A percentile compares a stretch with the other conserved stretches of the same genome.
phyloP scores from a whole-genome alignment of 2,113 vertebrate genomes.

The Lagopus muta region DNA sequence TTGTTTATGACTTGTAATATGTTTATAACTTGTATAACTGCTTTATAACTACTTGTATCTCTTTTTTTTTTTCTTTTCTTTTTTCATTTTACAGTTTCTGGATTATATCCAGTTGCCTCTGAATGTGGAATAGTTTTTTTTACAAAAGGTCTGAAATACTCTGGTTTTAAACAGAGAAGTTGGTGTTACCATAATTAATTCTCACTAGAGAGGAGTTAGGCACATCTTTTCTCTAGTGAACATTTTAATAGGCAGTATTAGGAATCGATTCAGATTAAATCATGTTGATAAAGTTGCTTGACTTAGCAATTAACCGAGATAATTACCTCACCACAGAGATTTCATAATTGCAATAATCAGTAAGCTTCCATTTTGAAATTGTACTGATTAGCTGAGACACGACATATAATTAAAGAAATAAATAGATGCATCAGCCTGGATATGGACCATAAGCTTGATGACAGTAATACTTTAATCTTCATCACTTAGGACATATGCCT shows the following conservation, averaged over 20 bases:
- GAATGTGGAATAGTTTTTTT: conserved; percentile 1
- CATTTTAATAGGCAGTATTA: conserved; percentile 67
- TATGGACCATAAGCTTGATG: not conserved
- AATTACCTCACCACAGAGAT: conserved; percentile 70
- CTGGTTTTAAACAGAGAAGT: conserved; percentile 36
- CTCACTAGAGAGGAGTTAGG: conserved; percentile 5
- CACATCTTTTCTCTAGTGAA: conserved; percentile 25
- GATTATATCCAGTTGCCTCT: not conserved
- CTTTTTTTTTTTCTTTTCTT: not conserved
- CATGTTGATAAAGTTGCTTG: conserved; percentile 68
- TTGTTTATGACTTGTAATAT: not conserved
- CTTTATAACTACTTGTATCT: not conserved
- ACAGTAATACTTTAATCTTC: not conserved
- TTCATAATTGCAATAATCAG: conserved; percentile 28
- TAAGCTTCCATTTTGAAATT: conserved; percentile 51
- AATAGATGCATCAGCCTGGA: not conserved
- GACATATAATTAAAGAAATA: conserved; percentile 4
- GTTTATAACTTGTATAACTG: not conserved
- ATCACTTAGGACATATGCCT: not conserved
- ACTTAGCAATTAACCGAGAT: conserved; percentile 70
- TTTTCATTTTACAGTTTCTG: conserved; percentile 7
- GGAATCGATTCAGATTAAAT: conserved; percentile 70
- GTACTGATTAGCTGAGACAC: conserved; percentile 44
- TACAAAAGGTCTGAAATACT: not conserved
- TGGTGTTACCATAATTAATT: conserved; percentile 36